Conservation (phyloP, 2,797 vertebrate genomes). For the Potorous gilbertii region DNA sequence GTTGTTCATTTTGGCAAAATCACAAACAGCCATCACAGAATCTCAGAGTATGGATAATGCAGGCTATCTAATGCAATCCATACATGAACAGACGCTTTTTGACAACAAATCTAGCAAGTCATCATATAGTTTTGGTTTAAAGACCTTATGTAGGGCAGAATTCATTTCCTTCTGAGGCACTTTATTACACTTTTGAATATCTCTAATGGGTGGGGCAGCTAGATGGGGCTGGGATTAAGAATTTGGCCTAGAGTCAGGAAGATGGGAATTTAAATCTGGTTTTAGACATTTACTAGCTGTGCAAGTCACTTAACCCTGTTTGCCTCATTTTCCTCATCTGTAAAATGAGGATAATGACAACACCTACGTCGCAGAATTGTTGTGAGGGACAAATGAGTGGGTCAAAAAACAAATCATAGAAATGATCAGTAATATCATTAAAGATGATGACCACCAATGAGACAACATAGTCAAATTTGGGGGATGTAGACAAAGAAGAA, state of each 20-base stretch:
- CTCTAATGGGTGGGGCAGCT: background rate
- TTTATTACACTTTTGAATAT: background rate
- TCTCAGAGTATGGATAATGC: too few relatives aligned
- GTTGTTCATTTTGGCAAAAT: too few relatives aligned
- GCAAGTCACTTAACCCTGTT: background rate
- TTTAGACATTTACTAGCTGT: background rate
- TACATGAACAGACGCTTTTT: too few relatives aligned
- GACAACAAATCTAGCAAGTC: background rate
- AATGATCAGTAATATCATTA: background rate
- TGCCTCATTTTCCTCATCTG: background rate
- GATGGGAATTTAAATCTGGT: background rate
- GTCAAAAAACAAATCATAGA: background rate
- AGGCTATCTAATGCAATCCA: too few relatives aligned
- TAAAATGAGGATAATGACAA: background rate
- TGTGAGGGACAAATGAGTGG: background rate
- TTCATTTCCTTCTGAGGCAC: background rate
- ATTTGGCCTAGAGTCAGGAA: too few relatives aligned
- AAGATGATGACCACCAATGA: background rate
- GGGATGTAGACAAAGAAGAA: background rate
- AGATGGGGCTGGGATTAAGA: too few relatives aligned
- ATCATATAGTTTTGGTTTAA: background rate
- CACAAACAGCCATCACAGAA: too few relatives aligned
- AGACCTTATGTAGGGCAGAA: background rate
- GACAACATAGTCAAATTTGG: background rate
- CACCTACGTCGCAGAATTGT: background rate